Percentiles rank a stretch among this genome's conserved stretches.
Evolutionary conservation across 2,888 invertebrate genomes (phyloP).

Genomic region (Eupithecia exiguata): DNA sequence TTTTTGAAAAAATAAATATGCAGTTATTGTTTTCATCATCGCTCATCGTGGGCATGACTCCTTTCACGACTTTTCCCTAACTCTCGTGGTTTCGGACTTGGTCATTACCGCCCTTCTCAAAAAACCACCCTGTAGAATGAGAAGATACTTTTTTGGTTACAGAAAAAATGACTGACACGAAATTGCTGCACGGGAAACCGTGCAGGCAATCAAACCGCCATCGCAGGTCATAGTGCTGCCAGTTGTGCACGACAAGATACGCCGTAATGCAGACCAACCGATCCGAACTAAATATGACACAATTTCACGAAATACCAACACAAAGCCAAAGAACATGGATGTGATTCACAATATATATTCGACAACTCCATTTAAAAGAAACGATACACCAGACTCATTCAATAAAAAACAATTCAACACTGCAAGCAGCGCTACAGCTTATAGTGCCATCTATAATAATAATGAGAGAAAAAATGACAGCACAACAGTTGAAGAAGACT

Average conservation of each 20-base stretch:
- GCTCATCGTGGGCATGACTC: too few species aligned
- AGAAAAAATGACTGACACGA: conserved; percentile 26
- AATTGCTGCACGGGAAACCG: conserved; percentile 15
- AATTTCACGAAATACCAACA: too few species aligned
- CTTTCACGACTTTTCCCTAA: too few species aligned
- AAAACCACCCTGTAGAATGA: too few species aligned
- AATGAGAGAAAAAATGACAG: not conserved
- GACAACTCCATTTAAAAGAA: not conserved
- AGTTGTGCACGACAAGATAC: too few species aligned
- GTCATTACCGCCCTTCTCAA: too few species aligned
- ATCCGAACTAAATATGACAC: too few species aligned
- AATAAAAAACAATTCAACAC: not conserved
- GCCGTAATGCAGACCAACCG: too few species aligned
- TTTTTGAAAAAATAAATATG: too few species aligned
- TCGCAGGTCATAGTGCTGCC: too few species aligned
- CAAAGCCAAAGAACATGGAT: not conserved
- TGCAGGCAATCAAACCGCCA: not conserved
- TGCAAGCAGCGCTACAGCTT: not conserved
- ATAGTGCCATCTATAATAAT: not conserved
- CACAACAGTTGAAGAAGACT: not conserved
- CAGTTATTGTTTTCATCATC: too few species aligned
- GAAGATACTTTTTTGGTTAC: conserved; percentile 2
- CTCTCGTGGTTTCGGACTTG: too few species aligned
- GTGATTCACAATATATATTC: not conserved
- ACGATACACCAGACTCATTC: not conserved